These are phyloP conservation scores for Zosterops japonicus DNA, from an alignment of 2,113 vertebrate genomes.

Conservation along the genomic window DNA sequence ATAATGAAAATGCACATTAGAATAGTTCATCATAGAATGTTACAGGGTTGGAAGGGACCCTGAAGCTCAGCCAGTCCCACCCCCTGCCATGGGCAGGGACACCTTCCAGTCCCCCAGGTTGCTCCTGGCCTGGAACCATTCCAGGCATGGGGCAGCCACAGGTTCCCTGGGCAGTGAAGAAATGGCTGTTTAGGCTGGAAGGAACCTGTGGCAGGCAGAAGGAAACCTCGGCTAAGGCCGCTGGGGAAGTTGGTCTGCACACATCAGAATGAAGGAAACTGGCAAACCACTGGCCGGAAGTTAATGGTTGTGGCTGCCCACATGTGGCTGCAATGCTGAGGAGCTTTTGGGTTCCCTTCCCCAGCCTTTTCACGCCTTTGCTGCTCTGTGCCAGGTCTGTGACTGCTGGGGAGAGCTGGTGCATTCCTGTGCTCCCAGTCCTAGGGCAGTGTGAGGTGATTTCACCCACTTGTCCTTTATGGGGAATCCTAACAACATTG, in stretches of 20 bases:
- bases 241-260: background rate
- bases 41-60: background rate
- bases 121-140: background rate
- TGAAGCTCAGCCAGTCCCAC: background rate
- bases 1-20: background rate
- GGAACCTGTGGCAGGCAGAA: background rate
- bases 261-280: background rate
- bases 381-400: background rate
- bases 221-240: background rate
- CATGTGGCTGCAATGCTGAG: background rate
- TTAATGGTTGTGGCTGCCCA: background rate
- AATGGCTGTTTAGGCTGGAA: background rate
- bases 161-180: background rate
- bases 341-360: background rate
- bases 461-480: background rate
- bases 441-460: background rate
- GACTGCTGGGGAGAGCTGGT: background rate
- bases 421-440: background rate
- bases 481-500: background rate
- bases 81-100: background rate
- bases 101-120: background rate
- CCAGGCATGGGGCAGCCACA: background rate
- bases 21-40: background rate
- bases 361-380: background rate
- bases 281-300: background rate